Percentiles rank a stretch among this genome's conserved stretches.
phyloP scores from a whole-genome alignment of 2,797 vertebrate species.

The Falco rusticolus region DNA sequence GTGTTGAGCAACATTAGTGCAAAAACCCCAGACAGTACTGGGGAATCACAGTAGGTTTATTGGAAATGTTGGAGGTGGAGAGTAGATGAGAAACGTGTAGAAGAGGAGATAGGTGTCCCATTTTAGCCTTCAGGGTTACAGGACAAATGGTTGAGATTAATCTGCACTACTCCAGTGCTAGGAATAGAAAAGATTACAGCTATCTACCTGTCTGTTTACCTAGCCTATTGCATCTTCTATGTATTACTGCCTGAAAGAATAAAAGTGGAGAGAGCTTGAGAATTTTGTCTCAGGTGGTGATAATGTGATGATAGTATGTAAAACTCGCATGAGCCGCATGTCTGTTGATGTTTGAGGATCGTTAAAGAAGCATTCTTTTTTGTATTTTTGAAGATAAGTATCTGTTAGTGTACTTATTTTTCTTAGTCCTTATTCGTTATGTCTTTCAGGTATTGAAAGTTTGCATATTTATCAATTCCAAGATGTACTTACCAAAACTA shows the following conservation, averaged over 20 bases:
- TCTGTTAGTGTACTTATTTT: neutral
- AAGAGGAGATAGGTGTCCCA: fast-evolving
- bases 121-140: neutral
- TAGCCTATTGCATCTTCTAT: neutral
- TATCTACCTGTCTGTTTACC: neutral
- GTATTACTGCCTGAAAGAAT: neutral
- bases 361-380: neutral
- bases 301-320: neutral
- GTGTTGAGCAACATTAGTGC: neutral
- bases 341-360: neutral
- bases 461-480: neutral
- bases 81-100: neutral
- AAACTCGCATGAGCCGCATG: neutral
- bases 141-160: neutral
- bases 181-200: neutral
- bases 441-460: neutral
- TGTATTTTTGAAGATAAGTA: neutral
- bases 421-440: neutral
- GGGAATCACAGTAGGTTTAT: neutral
- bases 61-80: neutral
- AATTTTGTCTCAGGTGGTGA: neutral
- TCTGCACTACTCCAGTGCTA: neutral
- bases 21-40: neutral
- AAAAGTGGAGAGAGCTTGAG: neutral
- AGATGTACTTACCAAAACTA: neutral